Conservation (phyloP, 2,888 invertebrate species). For the Petrophora chlorosata region DNA sequence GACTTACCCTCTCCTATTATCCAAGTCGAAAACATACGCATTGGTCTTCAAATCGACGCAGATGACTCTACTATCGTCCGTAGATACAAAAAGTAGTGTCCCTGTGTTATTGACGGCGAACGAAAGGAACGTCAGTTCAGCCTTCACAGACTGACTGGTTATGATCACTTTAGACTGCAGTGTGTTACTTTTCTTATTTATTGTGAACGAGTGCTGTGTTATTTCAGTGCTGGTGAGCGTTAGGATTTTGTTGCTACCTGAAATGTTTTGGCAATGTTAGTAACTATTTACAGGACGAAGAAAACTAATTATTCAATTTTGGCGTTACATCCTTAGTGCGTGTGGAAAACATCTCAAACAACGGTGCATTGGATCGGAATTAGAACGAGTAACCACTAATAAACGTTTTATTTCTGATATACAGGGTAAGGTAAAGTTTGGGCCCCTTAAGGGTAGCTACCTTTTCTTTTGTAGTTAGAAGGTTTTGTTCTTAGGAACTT, state of each 20-base stretch:
- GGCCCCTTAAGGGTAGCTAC: no score
- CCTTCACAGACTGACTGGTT: conserved; percentile 57
- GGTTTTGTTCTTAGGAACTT: no score
- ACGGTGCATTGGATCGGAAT: no score
- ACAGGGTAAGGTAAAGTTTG: no score
- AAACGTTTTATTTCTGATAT: no score
- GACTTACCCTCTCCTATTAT: conserved; percentile 75
- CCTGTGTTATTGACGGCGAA: conserved; percentile 72
- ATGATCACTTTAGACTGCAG: conserved; percentile 56
- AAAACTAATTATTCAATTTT: no score
- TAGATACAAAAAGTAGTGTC: conserved; percentile 69
- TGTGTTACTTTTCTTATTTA: conserved; percentile 46
- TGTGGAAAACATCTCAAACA: no score
- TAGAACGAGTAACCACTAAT: no score
- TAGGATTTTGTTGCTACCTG: conserved; percentile 72
- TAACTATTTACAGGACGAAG: neutral
- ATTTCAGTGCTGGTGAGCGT: conserved; percentile 66
- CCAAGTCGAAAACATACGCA: conserved; percentile 63
- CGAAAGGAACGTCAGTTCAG: conserved; percentile 60
- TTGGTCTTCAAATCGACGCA: conserved; percentile 71
- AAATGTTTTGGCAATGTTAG: conserved; percentile 25
- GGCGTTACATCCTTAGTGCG: no score
- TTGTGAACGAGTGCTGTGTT: conserved; percentile 60
- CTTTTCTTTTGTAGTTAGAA: no score
- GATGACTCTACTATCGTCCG: conserved; percentile 70